Evolutionary conservation across 2,888 invertebrate species (phyloP).

Genomic region (Lymantria monacha): DNA sequence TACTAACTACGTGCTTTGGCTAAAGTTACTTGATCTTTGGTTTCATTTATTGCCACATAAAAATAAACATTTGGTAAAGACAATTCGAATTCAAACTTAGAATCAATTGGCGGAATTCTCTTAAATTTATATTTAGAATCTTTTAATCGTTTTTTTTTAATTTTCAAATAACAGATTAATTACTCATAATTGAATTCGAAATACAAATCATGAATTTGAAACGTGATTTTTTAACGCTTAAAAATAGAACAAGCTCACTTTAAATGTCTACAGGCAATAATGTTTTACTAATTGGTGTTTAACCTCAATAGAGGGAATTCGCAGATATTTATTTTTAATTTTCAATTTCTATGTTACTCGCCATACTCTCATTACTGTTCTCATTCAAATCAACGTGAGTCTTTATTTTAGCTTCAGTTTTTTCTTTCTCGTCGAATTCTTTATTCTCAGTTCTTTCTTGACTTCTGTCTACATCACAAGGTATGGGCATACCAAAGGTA

Average conservation of each 20-base stretch:
- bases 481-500: constrained; percentile 57
- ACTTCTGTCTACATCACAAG: constrained; percentile 64
- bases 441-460: constrained; percentile 51
- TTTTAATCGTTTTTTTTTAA: background rate
- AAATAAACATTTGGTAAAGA: constrained; percentile 12
- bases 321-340: constrained; percentile 46
- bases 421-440: constrained; percentile 52
- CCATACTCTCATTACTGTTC: constrained; percentile 76
- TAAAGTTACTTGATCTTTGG: constrained; percentile 47
- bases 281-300: constrained; percentile 16
- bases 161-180: background rate
- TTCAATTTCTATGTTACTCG: constrained; percentile 77
- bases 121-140: background rate
- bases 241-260: constrained; percentile 15
- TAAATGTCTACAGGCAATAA: constrained; percentile 16
- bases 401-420: constrained; percentile 50
- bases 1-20: constrained; percentile 54
- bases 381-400: constrained; percentile 59
- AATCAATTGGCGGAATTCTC: background rate
- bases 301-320: constrained; percentile 9
- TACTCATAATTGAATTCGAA: constrained; percentile 1
- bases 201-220: constrained; percentile 6
- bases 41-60: constrained; percentile 31
- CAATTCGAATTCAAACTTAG: background rate
- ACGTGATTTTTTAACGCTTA: constrained; percentile 7